Conservation (phyloP, 2,113 vertebrate species). For the Cynocephalus volans region DNA sequence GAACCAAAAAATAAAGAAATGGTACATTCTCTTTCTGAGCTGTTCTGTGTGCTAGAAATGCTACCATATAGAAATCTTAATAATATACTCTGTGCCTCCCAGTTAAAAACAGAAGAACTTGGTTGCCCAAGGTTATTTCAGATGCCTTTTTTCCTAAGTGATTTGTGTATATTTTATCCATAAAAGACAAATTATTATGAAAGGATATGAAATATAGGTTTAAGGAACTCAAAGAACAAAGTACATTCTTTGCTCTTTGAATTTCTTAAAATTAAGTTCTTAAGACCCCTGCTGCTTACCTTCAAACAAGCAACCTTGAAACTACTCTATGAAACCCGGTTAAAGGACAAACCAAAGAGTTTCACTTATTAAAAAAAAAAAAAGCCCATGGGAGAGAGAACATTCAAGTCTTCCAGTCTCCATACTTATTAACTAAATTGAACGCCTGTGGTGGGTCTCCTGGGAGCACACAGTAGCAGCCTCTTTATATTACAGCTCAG, state of each 20-base stretch:
- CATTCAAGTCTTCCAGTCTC: slow-evolving; percentile 65
- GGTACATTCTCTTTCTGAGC: slow-evolving; percentile 71
- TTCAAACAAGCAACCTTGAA: slow-evolving; percentile 89
- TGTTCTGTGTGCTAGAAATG: slow-evolving; percentile 40
- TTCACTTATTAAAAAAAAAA: slow-evolving; percentile 66
- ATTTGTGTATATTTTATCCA: slow-evolving; percentile 87
- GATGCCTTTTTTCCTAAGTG: slow-evolving; percentile 81
- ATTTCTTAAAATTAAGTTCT: slow-evolving; percentile 90
- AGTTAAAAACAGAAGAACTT: slow-evolving; percentile 81
- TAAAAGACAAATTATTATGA: slow-evolving; percentile 88
- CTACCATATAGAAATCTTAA: slow-evolving; percentile 74
- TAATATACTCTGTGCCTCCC: slow-evolving; percentile 65
- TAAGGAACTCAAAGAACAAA: slow-evolving; percentile 90
- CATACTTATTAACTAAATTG: slow-evolving; percentile 79
- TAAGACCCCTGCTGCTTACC: slow-evolving; percentile 87
- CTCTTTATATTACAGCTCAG: slow-evolving; percentile 69
- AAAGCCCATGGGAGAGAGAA: slow-evolving; percentile 42
- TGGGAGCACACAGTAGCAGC: slow-evolving; percentile 57
- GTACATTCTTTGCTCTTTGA: slow-evolving; percentile 85
- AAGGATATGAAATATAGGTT: slow-evolving; percentile 86
- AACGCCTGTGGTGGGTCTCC: slow-evolving; percentile 66
- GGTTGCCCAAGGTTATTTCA: slow-evolving; percentile 82
- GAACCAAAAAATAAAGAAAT: slow-evolving; percentile 83
- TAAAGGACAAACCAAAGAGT: slow-evolving; percentile 82
- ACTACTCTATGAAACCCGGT: slow-evolving; percentile 70